These are phyloP conservation scores for Pangasius macronema DNA, from an alignment of 2,797 vertebrate genomes.

Conservation along the genomic window DNA sequence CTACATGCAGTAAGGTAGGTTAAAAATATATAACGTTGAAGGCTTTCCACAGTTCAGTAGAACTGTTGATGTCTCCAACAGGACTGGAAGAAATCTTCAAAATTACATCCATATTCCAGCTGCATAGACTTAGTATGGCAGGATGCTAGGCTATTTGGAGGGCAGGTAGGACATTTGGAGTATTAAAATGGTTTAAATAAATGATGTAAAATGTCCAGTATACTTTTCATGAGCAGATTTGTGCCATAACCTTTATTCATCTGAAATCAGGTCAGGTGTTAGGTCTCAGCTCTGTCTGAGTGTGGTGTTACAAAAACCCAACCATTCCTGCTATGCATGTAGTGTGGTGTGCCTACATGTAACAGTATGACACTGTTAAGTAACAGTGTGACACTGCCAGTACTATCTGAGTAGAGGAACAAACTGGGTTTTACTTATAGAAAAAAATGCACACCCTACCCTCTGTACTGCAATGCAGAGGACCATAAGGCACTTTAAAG, in stretches of 20 bases:
- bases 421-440: slow-evolving; percentile 21
- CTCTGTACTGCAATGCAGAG: slow-evolving; percentile 48
- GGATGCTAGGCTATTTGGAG: not conserved
- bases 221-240: slow-evolving; percentile 3
- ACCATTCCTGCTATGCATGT: not conserved
- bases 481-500: slow-evolving; percentile 39
- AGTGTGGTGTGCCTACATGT: not conserved
- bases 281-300: not conserved
- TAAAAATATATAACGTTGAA: not conserved
- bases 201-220: not conserved
- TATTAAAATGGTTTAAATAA: slow-evolving; percentile 3
- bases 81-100: not conserved
- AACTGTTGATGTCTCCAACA: not conserved
- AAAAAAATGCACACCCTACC: slow-evolving; percentile 12
- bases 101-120: not conserved
- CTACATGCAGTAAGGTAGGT: not conserved
- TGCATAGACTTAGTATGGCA: not conserved
- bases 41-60: not conserved
- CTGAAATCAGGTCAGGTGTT: not conserved
- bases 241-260: not conserved
- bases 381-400: not conserved
- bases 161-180: not conserved
- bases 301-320: not conserved
- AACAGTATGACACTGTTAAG: no score
- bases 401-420: not conserved